Conservation (phyloP, 2,888 invertebrate species). For the Incurvaria masculella region DNA sequence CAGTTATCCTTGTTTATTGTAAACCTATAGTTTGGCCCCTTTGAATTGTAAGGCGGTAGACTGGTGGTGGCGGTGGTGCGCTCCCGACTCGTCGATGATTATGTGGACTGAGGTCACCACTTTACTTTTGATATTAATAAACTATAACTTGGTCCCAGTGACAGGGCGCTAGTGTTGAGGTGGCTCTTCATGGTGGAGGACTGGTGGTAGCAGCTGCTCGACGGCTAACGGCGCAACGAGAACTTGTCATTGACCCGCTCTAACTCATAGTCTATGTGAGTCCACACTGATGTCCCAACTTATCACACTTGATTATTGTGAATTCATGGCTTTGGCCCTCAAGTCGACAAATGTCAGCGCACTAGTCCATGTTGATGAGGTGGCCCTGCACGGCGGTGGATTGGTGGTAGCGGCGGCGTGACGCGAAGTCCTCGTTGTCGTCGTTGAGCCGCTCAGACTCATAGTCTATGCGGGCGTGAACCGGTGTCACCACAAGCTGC, state of each 20-base stretch:
- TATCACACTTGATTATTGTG: too few relatives aligned
- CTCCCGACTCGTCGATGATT: too few relatives aligned
- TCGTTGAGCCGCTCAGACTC: slow-evolving; percentile 88
- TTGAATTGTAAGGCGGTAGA: too few relatives aligned
- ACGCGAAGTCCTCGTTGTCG: slow-evolving; percentile 93
- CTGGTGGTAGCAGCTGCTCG: slow-evolving; percentile 90
- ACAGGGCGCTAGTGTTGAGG: too few relatives aligned
- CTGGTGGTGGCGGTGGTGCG: too few relatives aligned
- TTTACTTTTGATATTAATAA: too few relatives aligned
- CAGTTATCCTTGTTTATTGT: too few relatives aligned
- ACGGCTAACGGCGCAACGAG: slow-evolving; percentile 93
- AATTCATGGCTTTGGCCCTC: too few relatives aligned
- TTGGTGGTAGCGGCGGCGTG: slow-evolving; percentile 90
- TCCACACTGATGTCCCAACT: slow-evolving; percentile 81
- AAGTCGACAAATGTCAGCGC: too few relatives aligned
- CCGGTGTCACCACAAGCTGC: slow-evolving; percentile 81
- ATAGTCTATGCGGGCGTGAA: slow-evolving; percentile 74
- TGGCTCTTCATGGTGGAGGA: slow-evolving; percentile 76
- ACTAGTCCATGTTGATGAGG: slow-evolving; percentile 50
- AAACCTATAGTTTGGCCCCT: too few relatives aligned
- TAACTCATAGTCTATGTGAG: slow-evolving; percentile 74
- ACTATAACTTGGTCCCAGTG: too few relatives aligned
- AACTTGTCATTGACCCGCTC: slow-evolving; percentile 92
- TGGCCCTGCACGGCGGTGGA: slow-evolving; percentile 76
- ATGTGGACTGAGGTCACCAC: too few relatives aligned